These are phyloP conservation scores for Zygogramma bicolorata DNA, from an alignment of 2,888 invertebrate genomes.

Conservation along the genomic window DNA sequence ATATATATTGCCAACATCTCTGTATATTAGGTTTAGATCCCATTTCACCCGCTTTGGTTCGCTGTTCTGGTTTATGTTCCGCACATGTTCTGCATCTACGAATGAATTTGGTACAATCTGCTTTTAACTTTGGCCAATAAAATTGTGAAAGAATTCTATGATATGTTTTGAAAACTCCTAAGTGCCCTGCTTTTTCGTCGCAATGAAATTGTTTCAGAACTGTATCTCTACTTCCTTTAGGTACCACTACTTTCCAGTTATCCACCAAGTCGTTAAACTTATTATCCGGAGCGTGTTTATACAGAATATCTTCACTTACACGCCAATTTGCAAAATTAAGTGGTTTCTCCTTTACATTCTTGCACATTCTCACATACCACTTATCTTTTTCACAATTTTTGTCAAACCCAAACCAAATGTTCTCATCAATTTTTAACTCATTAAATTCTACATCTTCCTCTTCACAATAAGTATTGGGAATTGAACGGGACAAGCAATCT, in stretches of 20 bases:
- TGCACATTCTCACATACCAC: neutral
- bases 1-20: neutral
- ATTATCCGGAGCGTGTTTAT: neutral
- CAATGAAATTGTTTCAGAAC: neutral
- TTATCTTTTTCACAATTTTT: neutral
- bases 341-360: neutral
- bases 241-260: neutral
- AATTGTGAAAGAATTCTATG: neutral
- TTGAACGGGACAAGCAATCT: too few relatives aligned
- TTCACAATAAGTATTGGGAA: neutral
- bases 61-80: neutral
- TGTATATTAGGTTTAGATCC: neutral
- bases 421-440: neutral
- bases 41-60: neutral
- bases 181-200: neutral
- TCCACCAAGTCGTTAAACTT: neutral
- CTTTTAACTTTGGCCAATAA: neutral
- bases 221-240: neutral
- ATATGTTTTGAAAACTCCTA: neutral
- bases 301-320: neutral
- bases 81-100: neutral
- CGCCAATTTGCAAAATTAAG: neutral
- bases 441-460: neutral
- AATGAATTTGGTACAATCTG: neutral
- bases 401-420: neutral